Evolutionary conservation across 2,113 vertebrate species (phyloP).

Genomic region (Chloroceryle aenea): DNA sequence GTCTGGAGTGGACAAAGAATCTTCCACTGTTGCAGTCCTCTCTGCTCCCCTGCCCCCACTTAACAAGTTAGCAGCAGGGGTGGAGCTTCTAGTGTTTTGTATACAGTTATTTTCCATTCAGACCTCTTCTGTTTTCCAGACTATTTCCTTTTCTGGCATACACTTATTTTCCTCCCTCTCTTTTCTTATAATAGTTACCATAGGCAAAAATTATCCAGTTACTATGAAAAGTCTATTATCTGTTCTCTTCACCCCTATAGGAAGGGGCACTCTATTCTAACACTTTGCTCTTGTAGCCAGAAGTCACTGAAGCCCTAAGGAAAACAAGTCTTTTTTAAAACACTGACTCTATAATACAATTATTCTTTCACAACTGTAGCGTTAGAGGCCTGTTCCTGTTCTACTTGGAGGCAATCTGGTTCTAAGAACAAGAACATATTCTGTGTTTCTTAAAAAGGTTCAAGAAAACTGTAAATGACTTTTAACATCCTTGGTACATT

Average conservation of each 20-base stretch:
- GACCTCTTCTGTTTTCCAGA: slow-evolving; percentile 13
- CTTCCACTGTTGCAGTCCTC: not conserved
- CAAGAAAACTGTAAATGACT: not conserved
- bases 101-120: slow-evolving; percentile 24
- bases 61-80: not conserved
- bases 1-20: not conserved
- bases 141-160: not conserved
- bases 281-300: not conserved
- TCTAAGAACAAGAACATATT: not conserved
- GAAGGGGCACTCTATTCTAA: not conserved
- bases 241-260: not conserved
- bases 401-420: not conserved
- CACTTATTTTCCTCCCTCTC: not conserved
- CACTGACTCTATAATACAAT: not conserved
- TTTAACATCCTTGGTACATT: not conserved
- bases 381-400: not conserved
- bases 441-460: not conserved
- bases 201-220: not conserved
- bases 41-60: not conserved
- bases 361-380: not conserved
- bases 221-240: slow-evolving; percentile 22
- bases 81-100: not conserved
- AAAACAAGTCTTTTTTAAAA: not conserved
- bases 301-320: not conserved
- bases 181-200: not conserved